A percentile compares a stretch with the other conserved stretches of the same genome.
These are phyloP conservation scores for Arremon brunneinucha DNA, from an alignment of 2,797 vertebrate genomes.

Conservation along the genomic window DNA sequence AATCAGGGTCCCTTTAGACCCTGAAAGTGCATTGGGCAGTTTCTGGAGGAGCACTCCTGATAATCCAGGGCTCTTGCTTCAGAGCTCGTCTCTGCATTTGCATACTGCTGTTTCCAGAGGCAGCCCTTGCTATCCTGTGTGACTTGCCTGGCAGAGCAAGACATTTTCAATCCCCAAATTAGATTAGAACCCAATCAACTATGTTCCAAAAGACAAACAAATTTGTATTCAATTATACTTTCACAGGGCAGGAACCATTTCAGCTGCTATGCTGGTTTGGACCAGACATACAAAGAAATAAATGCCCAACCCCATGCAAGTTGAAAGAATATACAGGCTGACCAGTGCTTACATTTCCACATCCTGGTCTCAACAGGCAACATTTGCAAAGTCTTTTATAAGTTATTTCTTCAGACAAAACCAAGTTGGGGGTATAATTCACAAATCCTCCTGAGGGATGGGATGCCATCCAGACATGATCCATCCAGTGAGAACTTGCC, in stretches of 20 bases:
- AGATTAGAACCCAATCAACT: neutral
- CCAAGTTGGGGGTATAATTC: neutral
- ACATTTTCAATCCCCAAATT: neutral
- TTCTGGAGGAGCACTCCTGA: neutral
- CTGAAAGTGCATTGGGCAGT: neutral
- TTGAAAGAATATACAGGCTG: neutral
- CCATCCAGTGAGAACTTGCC: neutral
- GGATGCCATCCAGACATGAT: neutral
- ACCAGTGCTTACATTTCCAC: neutral
- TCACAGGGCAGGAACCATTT: neutral
- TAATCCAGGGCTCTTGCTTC: neutral
- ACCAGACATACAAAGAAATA: neutral
- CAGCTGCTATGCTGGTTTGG: neutral
- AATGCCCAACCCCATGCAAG: neutral
- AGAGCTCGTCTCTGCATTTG: neutral
- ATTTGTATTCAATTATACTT: neutral
- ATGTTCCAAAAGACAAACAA: neutral
- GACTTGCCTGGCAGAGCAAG: neutral
- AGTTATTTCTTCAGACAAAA: neutral
- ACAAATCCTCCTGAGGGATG: accelerated
- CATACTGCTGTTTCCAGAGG: neutral
- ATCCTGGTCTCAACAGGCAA: neutral
- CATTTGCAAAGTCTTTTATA: neutral
- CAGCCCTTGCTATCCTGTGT: neutral
- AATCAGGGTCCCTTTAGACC: neutral